Percentiles rank a stretch among this genome's conserved stretches.
Evolutionary conservation across 2,888 invertebrate species (phyloP).

Genomic region (Drosophila monieri): DNA sequence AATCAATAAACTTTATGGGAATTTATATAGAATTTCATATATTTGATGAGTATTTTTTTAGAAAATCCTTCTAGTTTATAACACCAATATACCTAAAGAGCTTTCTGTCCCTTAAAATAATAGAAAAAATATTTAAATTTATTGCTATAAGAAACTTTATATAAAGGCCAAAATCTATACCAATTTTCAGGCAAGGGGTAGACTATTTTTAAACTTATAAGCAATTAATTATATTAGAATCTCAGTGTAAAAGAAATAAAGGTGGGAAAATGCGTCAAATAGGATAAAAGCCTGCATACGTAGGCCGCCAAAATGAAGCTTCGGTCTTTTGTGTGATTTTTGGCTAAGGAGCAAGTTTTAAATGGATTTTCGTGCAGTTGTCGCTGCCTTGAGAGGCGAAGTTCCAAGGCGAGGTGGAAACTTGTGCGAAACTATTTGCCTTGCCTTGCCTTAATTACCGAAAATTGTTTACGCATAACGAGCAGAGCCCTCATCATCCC

Average conservation of each 20-base stretch:
- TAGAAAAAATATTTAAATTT: too few species aligned
- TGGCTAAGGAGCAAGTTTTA: slow-evolving; percentile 73
- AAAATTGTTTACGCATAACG: slow-evolving; percentile 78
- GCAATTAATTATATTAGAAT: neutral
- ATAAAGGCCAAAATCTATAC: neutral
- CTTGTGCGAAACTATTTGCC: slow-evolving; percentile 72
- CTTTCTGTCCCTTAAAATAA: too few species aligned
- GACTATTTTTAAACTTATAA: too few species aligned
- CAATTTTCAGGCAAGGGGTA: too few species aligned
- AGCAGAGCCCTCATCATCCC: slow-evolving; percentile 44
- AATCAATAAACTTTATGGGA: too few species aligned
- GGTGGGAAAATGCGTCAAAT: slow-evolving; percentile 13
- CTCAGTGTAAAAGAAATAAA: neutral
- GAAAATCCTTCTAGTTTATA: too few species aligned
- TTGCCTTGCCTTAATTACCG: slow-evolving; percentile 75
- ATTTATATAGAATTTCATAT: too few species aligned
- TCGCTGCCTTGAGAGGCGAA: slow-evolving; percentile 44
- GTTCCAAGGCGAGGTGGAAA: slow-evolving; percentile 38
- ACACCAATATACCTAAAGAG: too few species aligned
- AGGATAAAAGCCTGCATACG: slow-evolving; percentile 44
- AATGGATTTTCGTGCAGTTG: slow-evolving; percentile 77
- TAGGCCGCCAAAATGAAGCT: slow-evolving; percentile 29
- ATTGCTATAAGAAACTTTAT: neutral
- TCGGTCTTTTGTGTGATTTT: slow-evolving; percentile 58
- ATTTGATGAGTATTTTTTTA: too few species aligned